phyloP scores from a whole-genome alignment of 2,113 vertebrate species.

The Strix uralensis region DNA sequence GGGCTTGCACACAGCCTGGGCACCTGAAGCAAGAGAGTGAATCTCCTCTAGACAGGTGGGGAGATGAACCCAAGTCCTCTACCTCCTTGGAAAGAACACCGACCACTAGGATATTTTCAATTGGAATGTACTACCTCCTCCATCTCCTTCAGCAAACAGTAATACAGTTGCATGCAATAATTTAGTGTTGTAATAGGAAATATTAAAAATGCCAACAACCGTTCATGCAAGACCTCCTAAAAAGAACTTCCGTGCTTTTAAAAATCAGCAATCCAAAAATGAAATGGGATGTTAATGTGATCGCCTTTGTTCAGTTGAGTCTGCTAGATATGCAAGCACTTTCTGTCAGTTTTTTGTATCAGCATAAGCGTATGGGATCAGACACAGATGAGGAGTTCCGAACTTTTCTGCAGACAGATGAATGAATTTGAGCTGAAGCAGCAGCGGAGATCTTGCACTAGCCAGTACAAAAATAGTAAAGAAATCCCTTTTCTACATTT shows the following conservation, averaged over 20 bases:
- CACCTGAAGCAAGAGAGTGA: neutral
- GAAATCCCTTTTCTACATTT: slow-evolving; percentile 21
- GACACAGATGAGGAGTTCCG: neutral
- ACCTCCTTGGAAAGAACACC: neutral
- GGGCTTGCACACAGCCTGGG: neutral
- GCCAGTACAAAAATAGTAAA: slow-evolving; percentile 24
- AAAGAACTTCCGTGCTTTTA: neutral
- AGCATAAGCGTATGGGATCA: neutral
- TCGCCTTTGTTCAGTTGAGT: neutral
- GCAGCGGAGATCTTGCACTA: neutral
- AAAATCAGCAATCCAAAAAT: neutral
- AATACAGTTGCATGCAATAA: neutral
- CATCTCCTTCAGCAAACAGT: neutral
- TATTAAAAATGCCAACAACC: neutral
- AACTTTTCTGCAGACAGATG: neutral
- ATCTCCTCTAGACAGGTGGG: neutral
- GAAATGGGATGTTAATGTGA: neutral
- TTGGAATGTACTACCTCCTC: neutral
- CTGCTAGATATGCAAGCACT: neutral
- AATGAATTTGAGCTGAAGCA: slow-evolving; percentile 23
- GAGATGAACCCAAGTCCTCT: neutral
- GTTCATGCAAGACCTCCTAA: neutral
- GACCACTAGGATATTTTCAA: neutral
- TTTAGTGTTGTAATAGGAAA: neutral
- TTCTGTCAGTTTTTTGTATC: neutral